Evolutionary conservation across 2,888 invertebrate species (phyloP).

Genomic region (Tetragnatha montana): DNA sequence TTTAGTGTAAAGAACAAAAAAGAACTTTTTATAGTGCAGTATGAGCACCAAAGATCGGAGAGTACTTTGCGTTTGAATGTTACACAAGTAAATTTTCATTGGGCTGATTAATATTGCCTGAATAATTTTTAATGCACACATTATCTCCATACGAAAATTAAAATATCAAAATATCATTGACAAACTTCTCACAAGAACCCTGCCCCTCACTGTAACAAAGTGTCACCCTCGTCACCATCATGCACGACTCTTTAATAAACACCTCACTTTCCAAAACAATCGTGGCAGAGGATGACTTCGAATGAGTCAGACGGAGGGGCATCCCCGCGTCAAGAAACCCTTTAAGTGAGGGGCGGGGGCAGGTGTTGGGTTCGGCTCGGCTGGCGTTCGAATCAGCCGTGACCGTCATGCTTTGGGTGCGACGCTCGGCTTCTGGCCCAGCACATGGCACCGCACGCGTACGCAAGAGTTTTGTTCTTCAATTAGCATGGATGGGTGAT

Average conservation of each 20-base stretch:
- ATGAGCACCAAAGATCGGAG: no score
- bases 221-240: background rate
- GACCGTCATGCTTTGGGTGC: conserved; percentile 63
- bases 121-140: no score
- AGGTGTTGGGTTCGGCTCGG: conserved; percentile 59
- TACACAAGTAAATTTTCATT: no score
- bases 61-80: no score
- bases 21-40: no score
- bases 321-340: conserved; percentile 37
- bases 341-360: conserved; percentile 37
- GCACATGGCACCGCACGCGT: conserved; percentile 50
- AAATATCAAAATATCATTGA: no score
- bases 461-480: conserved; percentile 6
- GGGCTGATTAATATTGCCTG: no score
- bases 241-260: background rate
- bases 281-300: background rate
- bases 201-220: no score
- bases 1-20: no score
- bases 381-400: conserved; percentile 64
- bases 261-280: background rate
- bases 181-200: no score
- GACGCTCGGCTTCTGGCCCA: conserved; percentile 63
- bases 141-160: no score
- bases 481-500: conserved; percentile 10
- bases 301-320: background rate